phyloP scores from a whole-genome alignment of 1,140 invertebrate species.

The Tetragnatha versicolor region DNA sequence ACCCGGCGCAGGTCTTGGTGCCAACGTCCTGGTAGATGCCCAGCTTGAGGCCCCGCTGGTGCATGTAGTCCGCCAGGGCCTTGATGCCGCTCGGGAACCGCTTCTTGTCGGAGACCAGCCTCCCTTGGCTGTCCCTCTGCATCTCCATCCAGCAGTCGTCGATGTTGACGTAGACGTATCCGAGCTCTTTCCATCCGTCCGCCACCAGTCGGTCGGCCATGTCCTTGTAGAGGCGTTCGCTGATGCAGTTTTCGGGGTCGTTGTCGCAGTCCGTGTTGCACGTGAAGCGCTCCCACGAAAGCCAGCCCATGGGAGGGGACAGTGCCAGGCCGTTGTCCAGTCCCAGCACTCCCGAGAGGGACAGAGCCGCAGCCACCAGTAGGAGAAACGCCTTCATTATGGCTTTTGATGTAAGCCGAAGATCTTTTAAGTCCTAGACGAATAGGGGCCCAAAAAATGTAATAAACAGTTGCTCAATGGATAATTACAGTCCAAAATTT shows the following conservation, averaged over 20 bases:
- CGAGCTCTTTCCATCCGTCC: constrained; percentile 86
- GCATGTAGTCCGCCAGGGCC: constrained; percentile 85
- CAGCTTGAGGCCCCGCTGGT: constrained; percentile 69
- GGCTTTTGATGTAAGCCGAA: no score
- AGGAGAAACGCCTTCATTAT: not conserved
- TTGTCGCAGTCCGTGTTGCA: constrained; percentile 65
- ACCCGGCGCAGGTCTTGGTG: constrained; percentile 69
- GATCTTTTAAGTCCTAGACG: no score
- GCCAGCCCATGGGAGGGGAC: constrained; percentile 68
- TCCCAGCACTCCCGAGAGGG: constrained; percentile 66
- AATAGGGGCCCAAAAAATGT: no score
- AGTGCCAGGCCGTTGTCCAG: constrained; percentile 62
- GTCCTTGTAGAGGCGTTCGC: constrained; percentile 85
- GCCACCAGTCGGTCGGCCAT: constrained; percentile 89
- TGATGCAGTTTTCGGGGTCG: constrained; percentile 60
- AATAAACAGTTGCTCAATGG: not conserved
- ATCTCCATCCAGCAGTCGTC: constrained; percentile 96
- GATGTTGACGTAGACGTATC: constrained; percentile 93
- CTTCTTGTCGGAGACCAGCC: constrained; percentile 83
- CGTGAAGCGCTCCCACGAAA: constrained; percentile 66
- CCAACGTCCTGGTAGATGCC: constrained; percentile 73
- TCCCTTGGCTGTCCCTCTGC: constrained; percentile 63
- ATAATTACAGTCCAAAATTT: not conserved
- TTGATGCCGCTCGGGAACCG: constrained; percentile 93
- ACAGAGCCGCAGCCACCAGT: not conserved